phyloP scores from a whole-genome alignment of 2,113 vertebrate species.

The Panurus biarmicus region DNA sequence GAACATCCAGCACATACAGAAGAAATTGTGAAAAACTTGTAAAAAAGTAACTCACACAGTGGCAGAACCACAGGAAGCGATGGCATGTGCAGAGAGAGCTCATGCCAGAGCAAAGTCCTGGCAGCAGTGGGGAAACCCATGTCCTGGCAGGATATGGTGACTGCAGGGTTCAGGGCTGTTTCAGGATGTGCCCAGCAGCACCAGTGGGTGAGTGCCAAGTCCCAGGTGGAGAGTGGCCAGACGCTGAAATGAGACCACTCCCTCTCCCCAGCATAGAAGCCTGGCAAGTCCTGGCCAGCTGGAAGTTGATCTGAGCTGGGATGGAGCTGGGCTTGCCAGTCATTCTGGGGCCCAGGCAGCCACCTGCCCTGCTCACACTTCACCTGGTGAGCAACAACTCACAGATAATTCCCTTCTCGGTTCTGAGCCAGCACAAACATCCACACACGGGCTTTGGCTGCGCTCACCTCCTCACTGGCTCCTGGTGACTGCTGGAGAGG shows the following conservation, averaged over 20 bases:
- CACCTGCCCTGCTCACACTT: not conserved
- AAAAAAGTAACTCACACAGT: not conserved
- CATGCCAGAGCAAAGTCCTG: rapidly evolving
- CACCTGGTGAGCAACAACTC: not conserved
- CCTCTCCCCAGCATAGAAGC: not conserved
- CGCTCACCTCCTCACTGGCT: not conserved
- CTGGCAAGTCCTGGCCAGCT: not conserved
- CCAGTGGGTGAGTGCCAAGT: rapidly evolving
- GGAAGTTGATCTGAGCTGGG: not conserved
- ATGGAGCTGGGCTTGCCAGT: not conserved
- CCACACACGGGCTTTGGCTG: rapidly evolving
- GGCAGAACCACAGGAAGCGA: not conserved
- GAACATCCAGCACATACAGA: not conserved
- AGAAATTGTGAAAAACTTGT: not conserved
- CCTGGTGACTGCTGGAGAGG: rapidly evolving
- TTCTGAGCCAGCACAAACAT: not conserved
- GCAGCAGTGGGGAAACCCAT: not conserved
- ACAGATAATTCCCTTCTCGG: not conserved
- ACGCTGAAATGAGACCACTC: not conserved
- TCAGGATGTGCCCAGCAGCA: not conserved
- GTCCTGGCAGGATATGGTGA: rapidly evolving
- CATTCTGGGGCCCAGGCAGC: not conserved
- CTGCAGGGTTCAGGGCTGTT: not conserved
- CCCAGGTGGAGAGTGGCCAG: not conserved
- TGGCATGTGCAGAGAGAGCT: not conserved